A percentile compares a stretch with the other conserved stretches of the same genome.
Conservation (phyloP, 2,113 vertebrate genomes). For the Bagarius yarrelli region DNA sequence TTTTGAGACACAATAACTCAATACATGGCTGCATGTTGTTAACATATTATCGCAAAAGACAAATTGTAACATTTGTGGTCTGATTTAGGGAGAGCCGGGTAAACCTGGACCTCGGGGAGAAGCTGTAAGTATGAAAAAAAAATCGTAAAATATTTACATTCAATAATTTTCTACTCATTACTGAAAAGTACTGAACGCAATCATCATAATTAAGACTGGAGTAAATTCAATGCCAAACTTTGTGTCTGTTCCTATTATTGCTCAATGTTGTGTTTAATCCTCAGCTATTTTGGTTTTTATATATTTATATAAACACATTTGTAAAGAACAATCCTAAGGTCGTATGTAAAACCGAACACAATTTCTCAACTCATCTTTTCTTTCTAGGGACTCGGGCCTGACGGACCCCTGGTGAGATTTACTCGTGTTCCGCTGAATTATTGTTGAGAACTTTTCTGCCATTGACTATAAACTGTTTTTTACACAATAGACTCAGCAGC, state of each 20-base stretch:
- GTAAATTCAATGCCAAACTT: no score
- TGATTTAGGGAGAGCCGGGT: conserved; percentile 87
- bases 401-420: conserved; percentile 85
- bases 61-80: neutral
- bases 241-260: neutral
- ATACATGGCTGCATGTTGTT: neutral
- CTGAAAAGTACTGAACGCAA: neutral
- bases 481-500: neutral
- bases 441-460: neutral
- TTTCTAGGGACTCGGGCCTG: conserved; percentile 82
- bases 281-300: neutral
- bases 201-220: neutral
- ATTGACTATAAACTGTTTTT: neutral
- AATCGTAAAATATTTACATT: neutral
- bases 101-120: conserved; percentile 81
- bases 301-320: neutral
- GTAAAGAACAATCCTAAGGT: neutral
- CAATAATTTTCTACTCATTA: neutral
- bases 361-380: conserved; percentile 23
- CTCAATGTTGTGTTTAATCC: neutral
- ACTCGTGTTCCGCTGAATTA: conserved; percentile 5
- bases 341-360: neutral
- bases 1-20: neutral
- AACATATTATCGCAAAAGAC: neutral
- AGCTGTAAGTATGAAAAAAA: conserved; percentile 77